Base-by-base conservation (phyloP, 2,888 invertebrate species). In the Rhagonycha lutea region DNA sequence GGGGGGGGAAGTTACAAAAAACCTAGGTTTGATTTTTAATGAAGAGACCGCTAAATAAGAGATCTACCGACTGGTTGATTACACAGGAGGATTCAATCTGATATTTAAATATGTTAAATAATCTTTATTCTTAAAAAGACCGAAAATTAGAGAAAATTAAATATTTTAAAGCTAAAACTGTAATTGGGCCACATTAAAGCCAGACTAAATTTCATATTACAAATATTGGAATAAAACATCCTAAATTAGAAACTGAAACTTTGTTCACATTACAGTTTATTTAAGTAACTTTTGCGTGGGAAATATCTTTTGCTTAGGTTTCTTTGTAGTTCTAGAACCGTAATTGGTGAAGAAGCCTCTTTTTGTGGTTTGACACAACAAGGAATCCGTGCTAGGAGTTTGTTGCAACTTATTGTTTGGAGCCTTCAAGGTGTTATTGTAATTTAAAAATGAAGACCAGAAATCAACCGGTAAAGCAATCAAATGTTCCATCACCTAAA, bases 381-480 rank as follows among this genome's bases (percentile, higher is more conserved):
- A 80, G 4, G 87, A 87, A 81, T 86, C 88, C 0, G 87, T 87
- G 79, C 88, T 88, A 4, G 87, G 87, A 0, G 88, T 88, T 81
- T 87, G 86, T 77, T 87, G 86, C 61, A 88, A 68, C 71, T 81
- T 83, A 9, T 77, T 80, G 8, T 77, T 72, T 12, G 81, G 78
- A 29, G 80, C 47, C 61, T 80, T 76, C 14, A 80, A 78, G 72
- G 76, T 70, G 24, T 79, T 68, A 62, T 86, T 86, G 2, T 91
- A 89, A 79, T 91, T 91, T 28, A 94, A 90, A 88, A 93, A 93
- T 84, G 91, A 90, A 63, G 90, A 89, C 95, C 95, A 96, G 88
- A 94, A 96, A 83, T 94, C 93, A 0, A 91, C 89, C 0, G 94
- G 92, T 78, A 96, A 90, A 63, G 91, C 91, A 70, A 96, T 87